These are phyloP conservation scores for Euplexia lucipara DNA, from an alignment of 2,888 invertebrate species.

Conservation along the genomic window DNA sequence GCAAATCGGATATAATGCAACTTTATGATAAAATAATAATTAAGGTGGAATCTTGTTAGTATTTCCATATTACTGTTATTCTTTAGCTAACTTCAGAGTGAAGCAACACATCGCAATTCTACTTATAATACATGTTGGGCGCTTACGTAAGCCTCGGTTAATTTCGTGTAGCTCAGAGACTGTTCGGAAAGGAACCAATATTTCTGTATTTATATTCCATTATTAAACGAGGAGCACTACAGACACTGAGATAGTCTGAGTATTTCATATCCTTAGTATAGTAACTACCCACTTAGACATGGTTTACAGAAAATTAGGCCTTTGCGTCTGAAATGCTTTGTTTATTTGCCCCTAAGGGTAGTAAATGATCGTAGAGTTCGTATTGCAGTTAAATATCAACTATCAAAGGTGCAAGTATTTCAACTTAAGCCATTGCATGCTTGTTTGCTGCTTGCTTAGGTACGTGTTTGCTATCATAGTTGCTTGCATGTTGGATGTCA, in stretches of 20 bases:
- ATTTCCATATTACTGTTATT: constrained; percentile 18
- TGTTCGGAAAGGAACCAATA: constrained; percentile 66
- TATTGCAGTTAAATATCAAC: constrained; percentile 3
- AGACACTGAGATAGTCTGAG: not conserved
- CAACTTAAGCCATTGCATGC: too few species aligned
- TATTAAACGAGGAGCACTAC: constrained; percentile 24
- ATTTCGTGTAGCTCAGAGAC: constrained; percentile 71
- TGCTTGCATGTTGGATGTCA: too few species aligned
- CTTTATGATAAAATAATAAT: constrained; percentile 33
- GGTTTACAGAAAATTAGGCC: constrained; percentile 3
- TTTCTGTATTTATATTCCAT: not conserved
- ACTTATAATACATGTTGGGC: constrained; percentile 54
- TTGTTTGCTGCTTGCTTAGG: too few species aligned
- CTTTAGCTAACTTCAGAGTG: constrained; percentile 46
- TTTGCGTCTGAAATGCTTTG: constrained; percentile 6
- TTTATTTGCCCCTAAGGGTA: not conserved
- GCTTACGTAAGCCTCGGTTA: constrained; percentile 74
- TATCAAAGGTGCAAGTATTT: too few species aligned
- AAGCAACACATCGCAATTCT: constrained; percentile 45
- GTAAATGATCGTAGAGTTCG: not conserved
- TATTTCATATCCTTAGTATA: constrained; percentile 2
- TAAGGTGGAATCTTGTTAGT: constrained; percentile 12
- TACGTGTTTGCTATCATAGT: too few species aligned
- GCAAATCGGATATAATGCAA: constrained; percentile 38
- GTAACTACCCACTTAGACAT: not conserved